phyloP scores from a whole-genome alignment of 1,140 invertebrate species.

The Monochamus saltuarius region DNA sequence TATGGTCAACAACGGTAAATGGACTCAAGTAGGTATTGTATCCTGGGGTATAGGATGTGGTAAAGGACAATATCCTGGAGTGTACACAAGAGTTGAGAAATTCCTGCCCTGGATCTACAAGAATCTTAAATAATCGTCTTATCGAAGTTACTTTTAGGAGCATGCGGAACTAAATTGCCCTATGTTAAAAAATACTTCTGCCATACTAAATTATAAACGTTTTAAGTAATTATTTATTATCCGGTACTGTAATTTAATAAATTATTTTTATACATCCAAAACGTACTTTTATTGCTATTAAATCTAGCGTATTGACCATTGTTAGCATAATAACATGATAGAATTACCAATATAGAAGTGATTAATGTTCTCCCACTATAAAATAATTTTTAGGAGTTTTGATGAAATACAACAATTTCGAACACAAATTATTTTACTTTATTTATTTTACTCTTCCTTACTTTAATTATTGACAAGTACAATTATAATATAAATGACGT shows the following conservation, averaged over 20 bases:
- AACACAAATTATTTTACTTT: too few species aligned
- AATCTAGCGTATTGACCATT: too few species aligned
- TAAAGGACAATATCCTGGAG: slow-evolving; percentile 86
- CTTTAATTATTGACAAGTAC: too few species aligned
- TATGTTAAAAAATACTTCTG: background rate
- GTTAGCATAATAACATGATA: too few species aligned
- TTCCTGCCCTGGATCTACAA: slow-evolving; percentile 79
- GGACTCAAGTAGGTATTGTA: slow-evolving; percentile 86
- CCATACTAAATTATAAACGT: background rate
- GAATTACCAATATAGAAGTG: too few species aligned
- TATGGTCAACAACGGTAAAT: slow-evolving; percentile 76
- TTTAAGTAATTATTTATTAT: slow-evolving; percentile 8
- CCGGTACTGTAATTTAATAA: background rate
- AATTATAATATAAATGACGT: too few species aligned
- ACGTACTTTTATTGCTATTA: background rate
- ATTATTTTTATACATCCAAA: slow-evolving; percentile 3
- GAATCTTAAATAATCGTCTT: slow-evolving; percentile 60
- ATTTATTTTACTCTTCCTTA: too few species aligned
- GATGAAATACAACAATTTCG: too few species aligned
- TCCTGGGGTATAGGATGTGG: slow-evolving; percentile 94
- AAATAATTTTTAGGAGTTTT: too few species aligned
- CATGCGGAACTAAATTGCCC: background rate
- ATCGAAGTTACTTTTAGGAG: too few species aligned
- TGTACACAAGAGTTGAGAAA: slow-evolving; percentile 75
- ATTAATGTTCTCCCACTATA: too few species aligned